Conservation (phyloP, 2,113 vertebrate genomes). For the Sisor rabdophorus region DNA sequence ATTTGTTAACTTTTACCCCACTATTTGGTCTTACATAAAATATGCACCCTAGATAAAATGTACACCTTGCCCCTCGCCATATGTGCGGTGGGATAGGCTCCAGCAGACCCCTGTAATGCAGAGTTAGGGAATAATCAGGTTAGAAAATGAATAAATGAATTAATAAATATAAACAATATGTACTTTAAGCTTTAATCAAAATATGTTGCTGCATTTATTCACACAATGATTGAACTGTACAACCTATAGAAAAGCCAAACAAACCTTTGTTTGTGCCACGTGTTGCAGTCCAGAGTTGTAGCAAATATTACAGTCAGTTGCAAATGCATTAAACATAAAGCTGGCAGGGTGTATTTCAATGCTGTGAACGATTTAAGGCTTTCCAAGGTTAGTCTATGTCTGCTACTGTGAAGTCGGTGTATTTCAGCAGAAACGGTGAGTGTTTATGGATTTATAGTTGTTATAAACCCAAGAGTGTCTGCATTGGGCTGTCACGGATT, state of each 20-base stretch:
- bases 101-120: no score
- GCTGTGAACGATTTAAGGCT: conserved; percentile 3
- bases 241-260: background rate
- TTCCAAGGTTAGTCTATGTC: conserved; percentile 11
- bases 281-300: background rate
- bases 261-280: background rate
- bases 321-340: conserved; percentile 8
- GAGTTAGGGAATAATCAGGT: no score
- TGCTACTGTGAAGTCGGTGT: conserved; percentile 18
- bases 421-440: conserved; percentile 25
- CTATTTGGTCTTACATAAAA: no score
- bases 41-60: no score
- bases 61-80: no score
- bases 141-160: no score
- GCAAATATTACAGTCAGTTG: background rate
- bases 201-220: background rate
- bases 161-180: background rate
- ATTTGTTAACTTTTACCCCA: no score
- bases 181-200: no score
- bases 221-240: background rate
- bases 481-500: conserved; percentile 16
- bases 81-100: no score
- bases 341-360: background rate
- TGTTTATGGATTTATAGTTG: conserved; percentile 36
- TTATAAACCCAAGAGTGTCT: conserved; percentile 37